These are phyloP conservation scores for Hoplodrina blanda DNA, from an alignment of 2,888 invertebrate genomes.

Conservation along the genomic window DNA sequence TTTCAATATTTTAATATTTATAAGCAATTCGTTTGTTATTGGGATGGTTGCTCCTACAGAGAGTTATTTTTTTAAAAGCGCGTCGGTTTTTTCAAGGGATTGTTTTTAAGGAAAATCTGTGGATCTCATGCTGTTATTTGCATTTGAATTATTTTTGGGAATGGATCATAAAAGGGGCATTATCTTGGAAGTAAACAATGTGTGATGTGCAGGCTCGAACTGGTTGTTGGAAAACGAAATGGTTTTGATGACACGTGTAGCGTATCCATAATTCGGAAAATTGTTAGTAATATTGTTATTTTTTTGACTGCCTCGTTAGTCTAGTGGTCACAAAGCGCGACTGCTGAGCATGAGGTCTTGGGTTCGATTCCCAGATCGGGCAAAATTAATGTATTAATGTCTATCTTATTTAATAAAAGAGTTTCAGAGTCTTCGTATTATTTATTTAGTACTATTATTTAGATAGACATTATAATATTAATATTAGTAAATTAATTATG, in stretches of 20 bases:
- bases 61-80: constrained; percentile 59
- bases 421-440: too few relatives aligned
- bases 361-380: too few relatives aligned
- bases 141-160: constrained; percentile 56
- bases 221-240: constrained; percentile 20
- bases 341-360: too few relatives aligned
- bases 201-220: constrained; percentile 1
- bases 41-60: constrained; percentile 59
- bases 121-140: constrained; percentile 54
- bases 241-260: neutral
- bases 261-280: neutral
- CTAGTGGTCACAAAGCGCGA: too few relatives aligned
- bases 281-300: neutral
- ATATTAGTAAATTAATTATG: too few relatives aligned
- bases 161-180: constrained; percentile 51
- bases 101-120: constrained; percentile 56
- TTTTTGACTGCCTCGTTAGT: too few relatives aligned
- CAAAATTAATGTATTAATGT: too few relatives aligned
- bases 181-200: constrained; percentile 49
- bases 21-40: constrained; percentile 81
- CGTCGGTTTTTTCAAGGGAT: constrained; percentile 34
- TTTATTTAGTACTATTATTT: too few relatives aligned
- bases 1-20: constrained; percentile 87
- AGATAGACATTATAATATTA: too few relatives aligned
- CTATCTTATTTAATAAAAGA: too few relatives aligned